Evolutionary conservation across 1,140 invertebrate genomes (phyloP), one percentile per base, ranked within the genome.

Genomic region (Bombus polaris): DNA sequence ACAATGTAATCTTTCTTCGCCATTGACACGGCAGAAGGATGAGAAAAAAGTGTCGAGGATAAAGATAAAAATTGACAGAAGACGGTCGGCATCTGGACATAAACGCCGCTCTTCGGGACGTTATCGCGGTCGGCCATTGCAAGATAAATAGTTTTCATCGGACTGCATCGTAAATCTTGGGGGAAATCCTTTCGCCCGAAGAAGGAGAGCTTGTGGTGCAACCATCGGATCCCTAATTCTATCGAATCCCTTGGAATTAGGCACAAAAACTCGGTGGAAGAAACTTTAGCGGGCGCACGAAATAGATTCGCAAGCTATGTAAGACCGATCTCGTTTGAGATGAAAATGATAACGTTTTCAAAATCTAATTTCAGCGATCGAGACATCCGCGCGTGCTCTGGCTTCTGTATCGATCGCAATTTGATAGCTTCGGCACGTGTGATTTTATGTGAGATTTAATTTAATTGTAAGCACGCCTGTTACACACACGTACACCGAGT

Each of bases 71-170:
- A 85, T 77, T 90, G 88, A 90, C 83, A 81, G 75, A 59, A 78
- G 47, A 70, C 76, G 86, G 81, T 68, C 89, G 80, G 44, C 81
- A 79, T 88, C 72, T 65, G 70, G 65, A 79, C 85, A 80, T 90
- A 89, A 78, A 70, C 53, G 80, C 57, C n/a, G 71, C 42, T 82
- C 86, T 71, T 79, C 71, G 70, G 83, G 89, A 91, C 87, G 89
- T 92, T 93, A 91, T 93, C 91, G 91, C 75, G 89, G 66, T 39
- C 32, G 32, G n/a, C 32, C 47, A 71, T 84, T 62, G 75, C 81
- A 92, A 93, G 91, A 94, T 93, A 91, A 90, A 94, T 94, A 93
- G 93, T 93, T 93, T 93, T 93, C 93, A 92, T 93, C 93, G 86
- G 81, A 72, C 66, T 57, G 88, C 89, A 90, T 92, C 93, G 93